Evolutionary conservation across 2,113 vertebrate species (phyloP).

Genomic region (Raja brachyura): DNA sequence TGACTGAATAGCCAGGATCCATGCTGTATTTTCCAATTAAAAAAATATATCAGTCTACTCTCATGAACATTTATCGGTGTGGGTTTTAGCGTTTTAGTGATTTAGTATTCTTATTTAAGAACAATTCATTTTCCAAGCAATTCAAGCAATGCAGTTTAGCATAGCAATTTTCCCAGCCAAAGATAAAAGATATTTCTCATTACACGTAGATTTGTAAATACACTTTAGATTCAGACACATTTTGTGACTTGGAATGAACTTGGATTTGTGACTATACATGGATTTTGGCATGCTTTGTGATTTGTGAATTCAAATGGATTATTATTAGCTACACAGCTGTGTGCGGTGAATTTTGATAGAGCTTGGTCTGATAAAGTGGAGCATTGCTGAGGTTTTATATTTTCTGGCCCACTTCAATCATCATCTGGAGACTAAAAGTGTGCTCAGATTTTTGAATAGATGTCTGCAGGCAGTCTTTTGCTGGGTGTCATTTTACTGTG

Average conservation of each 20-base stretch:
- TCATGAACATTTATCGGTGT: too few relatives aligned
- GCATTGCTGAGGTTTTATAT: neutral
- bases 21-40: too few relatives aligned
- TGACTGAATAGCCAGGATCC: too few relatives aligned
- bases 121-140: too few relatives aligned
- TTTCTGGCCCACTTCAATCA: neutral
- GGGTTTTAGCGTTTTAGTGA: too few relatives aligned
- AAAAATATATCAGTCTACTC: too few relatives aligned
- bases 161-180: neutral
- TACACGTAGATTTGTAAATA: neutral
- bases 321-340: neutral
- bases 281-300: neutral
- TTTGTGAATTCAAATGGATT: neutral
- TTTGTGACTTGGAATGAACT: neutral
- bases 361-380: neutral
- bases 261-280: neutral
- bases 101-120: too few relatives aligned
- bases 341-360: neutral
- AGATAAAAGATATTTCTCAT: neutral
- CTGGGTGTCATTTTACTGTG: neutral
- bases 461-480: neutral
- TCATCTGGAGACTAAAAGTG: neutral
- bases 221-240: neutral
- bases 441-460: neutral
- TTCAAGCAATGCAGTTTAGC: neutral